Percentiles rank a stretch among this genome's conserved stretches.
These are phyloP conservation scores for Armadillidium nasatum DNA, from an alignment of 1,140 invertebrate genomes.

Conservation along the genomic window DNA sequence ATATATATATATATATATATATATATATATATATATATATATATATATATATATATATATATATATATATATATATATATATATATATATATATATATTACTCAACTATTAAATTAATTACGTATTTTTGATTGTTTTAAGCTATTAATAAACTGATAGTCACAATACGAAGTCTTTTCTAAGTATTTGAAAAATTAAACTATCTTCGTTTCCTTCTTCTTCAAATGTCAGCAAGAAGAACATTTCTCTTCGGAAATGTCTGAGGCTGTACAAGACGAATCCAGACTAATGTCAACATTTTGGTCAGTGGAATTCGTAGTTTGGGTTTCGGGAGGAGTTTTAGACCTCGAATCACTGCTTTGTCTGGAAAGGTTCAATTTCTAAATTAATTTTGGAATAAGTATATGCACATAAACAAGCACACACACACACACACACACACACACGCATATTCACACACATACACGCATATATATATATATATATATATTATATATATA, in stretches of 20 bases:
- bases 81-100: neutral
- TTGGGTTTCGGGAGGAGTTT: slow-evolving; percentile 30
- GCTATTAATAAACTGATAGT: neutral
- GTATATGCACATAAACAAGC: too few species aligned
- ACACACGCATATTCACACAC: too few species aligned
- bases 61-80: neutral
- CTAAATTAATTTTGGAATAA: too few species aligned
- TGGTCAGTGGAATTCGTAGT: slow-evolving; percentile 7
- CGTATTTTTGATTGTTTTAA: neutral
- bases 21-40: too few species aligned
- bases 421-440: too few species aligned
- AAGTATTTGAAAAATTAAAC: neutral
- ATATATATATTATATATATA: too few species aligned
- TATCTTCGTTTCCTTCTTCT: neutral
- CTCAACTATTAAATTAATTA: neutral
- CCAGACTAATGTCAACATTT: slow-evolving; percentile 17
- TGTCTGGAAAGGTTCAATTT: neutral
- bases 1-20: too few species aligned
- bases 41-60: too few species aligned
- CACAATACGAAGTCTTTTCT: neutral
- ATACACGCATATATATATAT: too few species aligned
- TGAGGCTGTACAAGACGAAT: slow-evolving; percentile 37
- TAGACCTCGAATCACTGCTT: neutral
- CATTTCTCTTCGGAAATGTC: slow-evolving; percentile 39
- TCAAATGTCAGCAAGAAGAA: slow-evolving; percentile 34